Base-by-base conservation (phyloP, 2,113 vertebrate species). In the Perognathus longimembris region DNA sequence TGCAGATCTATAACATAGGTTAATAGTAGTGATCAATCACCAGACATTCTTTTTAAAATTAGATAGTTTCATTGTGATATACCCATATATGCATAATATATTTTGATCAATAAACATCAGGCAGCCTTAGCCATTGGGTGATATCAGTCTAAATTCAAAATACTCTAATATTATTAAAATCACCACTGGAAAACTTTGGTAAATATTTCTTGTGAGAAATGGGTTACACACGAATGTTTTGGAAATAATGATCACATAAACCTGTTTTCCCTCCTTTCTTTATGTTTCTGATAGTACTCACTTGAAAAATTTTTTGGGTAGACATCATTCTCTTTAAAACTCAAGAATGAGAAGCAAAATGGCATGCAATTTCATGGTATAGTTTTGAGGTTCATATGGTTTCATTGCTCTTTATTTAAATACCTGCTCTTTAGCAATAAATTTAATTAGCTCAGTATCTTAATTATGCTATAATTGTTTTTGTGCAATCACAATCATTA, bases 401-500 rank as follows among this genome's bases (percentile, higher is more conserved):
- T 57, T 82, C 74, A 59, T 74, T 83, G 67, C 22, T 28, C 86
- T 21, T 26, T 64, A n/a, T 71, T 57, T 80, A 42, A 70, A 34
- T 36, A 81, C 32, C 69, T 1, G 30, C 76, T 90, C 74, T 90
- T 94, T 36, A 87, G 69, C 18, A 86, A 24, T 76, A 83, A 71
- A 7, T 88, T 93, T 77, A 69, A 66, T 80, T 77, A 90, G 30
- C 40, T 89, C n/a, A 89, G 10, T 92, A 34, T 61, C 30, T 69
- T 91, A 63, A n/a, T 85, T 92, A 92, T 88, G 83, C 38, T 71
- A 20, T 20, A 70, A 54, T 94, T 84, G 8, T 84, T 81, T 92
- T 82, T 90, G 93, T 88, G 77, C 86, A 38, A 92, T 74, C 93
- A 86, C 45, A 93, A 67, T 93, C 7, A 8, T 78, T 74, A 75